These are phyloP conservation scores for Dicrostonyx torquatus DNA, from an alignment of 2,797 vertebrate species.

Conservation along the genomic window DNA sequence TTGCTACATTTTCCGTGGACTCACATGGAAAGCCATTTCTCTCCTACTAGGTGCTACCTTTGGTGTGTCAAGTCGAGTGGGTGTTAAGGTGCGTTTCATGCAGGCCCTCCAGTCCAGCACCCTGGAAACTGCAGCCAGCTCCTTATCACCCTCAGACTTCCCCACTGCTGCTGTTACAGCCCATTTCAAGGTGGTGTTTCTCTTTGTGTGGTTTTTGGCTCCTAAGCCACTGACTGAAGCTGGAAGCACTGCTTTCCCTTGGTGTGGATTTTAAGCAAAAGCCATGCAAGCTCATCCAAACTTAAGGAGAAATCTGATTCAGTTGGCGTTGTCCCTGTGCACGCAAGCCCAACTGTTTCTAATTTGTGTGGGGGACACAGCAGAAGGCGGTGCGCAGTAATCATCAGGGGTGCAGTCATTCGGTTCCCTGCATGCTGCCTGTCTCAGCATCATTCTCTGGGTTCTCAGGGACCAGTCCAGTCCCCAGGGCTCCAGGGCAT, in stretches of 20 bases:
- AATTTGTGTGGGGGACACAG: slow-evolving; percentile 67
- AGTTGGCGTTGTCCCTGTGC: slow-evolving; percentile 59
- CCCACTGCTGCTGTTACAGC: background rate
- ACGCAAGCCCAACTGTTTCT: slow-evolving; percentile 67
- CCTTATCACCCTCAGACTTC: slow-evolving; percentile 24
- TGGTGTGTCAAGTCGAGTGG: slow-evolving; percentile 49
- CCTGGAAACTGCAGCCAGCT: slow-evolving; percentile 13
- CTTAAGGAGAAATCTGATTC: slow-evolving; percentile 72
- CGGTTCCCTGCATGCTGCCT: slow-evolving; percentile 52
- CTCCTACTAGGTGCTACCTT: background rate
- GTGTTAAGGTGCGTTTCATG: slow-evolving; percentile 28
- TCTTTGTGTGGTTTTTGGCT: no score
- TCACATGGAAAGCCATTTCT: slow-evolving; percentile 51
- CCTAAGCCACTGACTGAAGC: slow-evolving; percentile 35
- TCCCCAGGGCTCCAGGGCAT: slow-evolving; percentile 7
- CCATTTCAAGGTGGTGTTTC: slow-evolving; percentile 36
- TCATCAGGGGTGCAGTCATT: slow-evolving; percentile 37
- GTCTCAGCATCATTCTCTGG: background rate
- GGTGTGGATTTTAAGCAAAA: slow-evolving; percentile 72
- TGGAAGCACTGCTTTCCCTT: slow-evolving; percentile 60
- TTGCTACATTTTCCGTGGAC: slow-evolving; percentile 48
- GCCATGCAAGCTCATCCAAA: slow-evolving; percentile 34
- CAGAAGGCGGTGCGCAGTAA: slow-evolving; percentile 9
- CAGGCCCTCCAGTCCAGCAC: background rate
- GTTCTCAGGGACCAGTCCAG: slow-evolving; percentile 47